phyloP scores from a whole-genome alignment of 2,888 invertebrate genomes.

The Machimus atricapillus region DNA sequence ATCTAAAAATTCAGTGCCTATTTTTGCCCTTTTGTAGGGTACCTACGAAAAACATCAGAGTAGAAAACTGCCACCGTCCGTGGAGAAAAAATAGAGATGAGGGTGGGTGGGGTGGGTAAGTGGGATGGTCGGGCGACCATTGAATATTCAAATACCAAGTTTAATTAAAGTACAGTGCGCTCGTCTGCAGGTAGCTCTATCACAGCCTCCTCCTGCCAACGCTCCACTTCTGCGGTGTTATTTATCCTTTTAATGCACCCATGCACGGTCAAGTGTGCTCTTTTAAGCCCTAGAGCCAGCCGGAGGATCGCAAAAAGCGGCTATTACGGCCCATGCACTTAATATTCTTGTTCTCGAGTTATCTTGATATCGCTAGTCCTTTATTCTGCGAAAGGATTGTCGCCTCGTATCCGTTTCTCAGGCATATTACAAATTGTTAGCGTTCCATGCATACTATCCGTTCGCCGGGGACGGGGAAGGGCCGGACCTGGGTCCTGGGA shows the following conservation, averaged over 20 bases:
- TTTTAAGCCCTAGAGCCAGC: background rate
- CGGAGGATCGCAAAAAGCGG: background rate
- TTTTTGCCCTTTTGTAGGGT: background rate
- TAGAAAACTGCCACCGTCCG: background rate
- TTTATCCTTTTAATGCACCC: conserved; percentile 33
- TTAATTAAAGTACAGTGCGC: conserved; percentile 19
- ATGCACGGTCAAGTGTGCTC: conserved; percentile 33
- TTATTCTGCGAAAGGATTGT: conserved; percentile 32
- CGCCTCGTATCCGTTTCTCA: conserved; percentile 40
- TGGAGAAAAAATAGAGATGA: background rate
- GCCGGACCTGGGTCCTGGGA: background rate
- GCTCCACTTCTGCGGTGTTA: conserved; percentile 26
- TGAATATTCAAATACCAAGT: conserved; percentile 32
- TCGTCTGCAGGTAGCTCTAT: conserved; percentile 19
- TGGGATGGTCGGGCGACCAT: background rate
- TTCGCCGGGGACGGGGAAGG: background rate
- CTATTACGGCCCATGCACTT: conserved; percentile 30
- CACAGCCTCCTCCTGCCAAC: background rate
- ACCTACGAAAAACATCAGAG: background rate
- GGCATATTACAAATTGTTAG: conserved; percentile 38
- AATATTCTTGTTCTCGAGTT: conserved; percentile 34
- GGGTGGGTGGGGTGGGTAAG: no score
- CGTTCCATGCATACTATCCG: conserved; percentile 19
- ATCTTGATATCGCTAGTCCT: conserved; percentile 30
- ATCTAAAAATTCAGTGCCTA: background rate